These are phyloP conservation scores for Sebastes kiyomatsui DNA, from an alignment of 2,797 vertebrate species.

Conservation along the genomic window DNA sequence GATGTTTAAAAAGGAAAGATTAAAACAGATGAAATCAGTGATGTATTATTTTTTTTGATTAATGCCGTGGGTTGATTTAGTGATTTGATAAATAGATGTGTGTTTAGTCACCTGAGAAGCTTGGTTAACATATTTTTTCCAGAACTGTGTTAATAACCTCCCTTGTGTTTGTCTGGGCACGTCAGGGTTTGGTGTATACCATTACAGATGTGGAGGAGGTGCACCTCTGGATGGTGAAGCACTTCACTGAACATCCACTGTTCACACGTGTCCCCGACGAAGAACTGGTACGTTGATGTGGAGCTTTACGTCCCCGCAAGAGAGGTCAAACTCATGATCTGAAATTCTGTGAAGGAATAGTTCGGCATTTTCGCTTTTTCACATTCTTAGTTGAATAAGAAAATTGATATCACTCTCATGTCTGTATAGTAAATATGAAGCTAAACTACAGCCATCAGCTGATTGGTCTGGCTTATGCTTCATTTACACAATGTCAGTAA, in stretches of 20 bases:
- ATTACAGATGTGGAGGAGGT: constrained; percentile 93
- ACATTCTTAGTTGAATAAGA: neutral
- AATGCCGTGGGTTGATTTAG: neutral
- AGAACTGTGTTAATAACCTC: constrained; percentile 36
- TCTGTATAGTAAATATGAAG: neutral
- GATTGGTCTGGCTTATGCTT: neutral
- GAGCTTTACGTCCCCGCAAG: constrained; percentile 2
- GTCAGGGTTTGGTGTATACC: constrained; percentile 92
- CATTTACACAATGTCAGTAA: neutral
- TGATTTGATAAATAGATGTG: neutral
- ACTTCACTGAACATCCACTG: constrained; percentile 90
- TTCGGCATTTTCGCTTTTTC: neutral
- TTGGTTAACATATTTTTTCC: neutral
- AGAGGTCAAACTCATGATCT: neutral
- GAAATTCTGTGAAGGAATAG: neutral
- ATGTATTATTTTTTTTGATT: neutral
- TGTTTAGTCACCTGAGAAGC: neutral
- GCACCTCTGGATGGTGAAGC: constrained; percentile 91
- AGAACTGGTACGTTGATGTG: constrained; percentile 82
- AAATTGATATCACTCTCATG: neutral
- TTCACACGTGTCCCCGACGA: constrained; percentile 85
- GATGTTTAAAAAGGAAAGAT: neutral
- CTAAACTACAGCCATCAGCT: neutral
- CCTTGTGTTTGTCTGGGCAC: constrained; percentile 35
- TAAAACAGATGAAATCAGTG: neutral